Percentiles rank a stretch among this genome's conserved stretches.
Conservation (phyloP, 2,797 vertebrate genomes). For the Benthosema pterotum region DNA sequence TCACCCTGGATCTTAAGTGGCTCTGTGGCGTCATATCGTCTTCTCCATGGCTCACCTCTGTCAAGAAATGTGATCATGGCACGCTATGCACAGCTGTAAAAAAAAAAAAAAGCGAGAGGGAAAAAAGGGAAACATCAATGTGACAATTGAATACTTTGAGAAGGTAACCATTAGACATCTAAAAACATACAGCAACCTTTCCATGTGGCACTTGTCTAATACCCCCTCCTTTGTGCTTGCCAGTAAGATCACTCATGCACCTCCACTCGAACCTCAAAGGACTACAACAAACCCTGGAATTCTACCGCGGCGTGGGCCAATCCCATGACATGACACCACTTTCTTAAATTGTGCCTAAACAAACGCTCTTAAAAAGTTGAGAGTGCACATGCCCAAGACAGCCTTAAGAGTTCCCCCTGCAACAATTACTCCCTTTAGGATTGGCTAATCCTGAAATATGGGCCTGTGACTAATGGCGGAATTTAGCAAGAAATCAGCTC, state of each 20-base stretch:
- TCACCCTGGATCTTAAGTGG: constrained; percentile 67
- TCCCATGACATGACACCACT: constrained; percentile 44
- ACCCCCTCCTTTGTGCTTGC: constrained; percentile 24
- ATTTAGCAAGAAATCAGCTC: constrained; percentile 99
- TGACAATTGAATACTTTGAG: constrained; percentile 45
- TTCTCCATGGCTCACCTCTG: constrained; percentile 42
- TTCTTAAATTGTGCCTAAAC: constrained; percentile 56
- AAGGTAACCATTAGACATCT: constrained; percentile 77
- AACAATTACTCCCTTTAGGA: constrained; percentile 74
- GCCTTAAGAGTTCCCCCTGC: constrained; percentile 40
- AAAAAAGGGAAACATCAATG: constrained; percentile 19
- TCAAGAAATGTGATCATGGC: constrained; percentile 66
- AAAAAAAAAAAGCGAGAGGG: constrained; percentile 6
- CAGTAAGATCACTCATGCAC: constrained; percentile 27
- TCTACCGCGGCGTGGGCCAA: constrained; percentile 23
- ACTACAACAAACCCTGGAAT: constrained; percentile 40
- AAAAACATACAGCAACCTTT: constrained; percentile 50
- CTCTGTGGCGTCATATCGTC: constrained; percentile 62
- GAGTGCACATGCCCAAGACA: constrained; percentile 43
- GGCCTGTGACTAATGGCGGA: constrained; percentile 97
- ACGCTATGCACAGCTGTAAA: constrained; percentile 23
- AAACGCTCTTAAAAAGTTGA: constrained; percentile 62
- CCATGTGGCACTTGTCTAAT: constrained; percentile 23
- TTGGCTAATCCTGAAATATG: constrained; percentile 83
- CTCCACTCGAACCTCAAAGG: constrained; percentile 45